Base-by-base conservation (phyloP, 2,888 invertebrate species). In the Glaucopsyche alexis region DNA sequence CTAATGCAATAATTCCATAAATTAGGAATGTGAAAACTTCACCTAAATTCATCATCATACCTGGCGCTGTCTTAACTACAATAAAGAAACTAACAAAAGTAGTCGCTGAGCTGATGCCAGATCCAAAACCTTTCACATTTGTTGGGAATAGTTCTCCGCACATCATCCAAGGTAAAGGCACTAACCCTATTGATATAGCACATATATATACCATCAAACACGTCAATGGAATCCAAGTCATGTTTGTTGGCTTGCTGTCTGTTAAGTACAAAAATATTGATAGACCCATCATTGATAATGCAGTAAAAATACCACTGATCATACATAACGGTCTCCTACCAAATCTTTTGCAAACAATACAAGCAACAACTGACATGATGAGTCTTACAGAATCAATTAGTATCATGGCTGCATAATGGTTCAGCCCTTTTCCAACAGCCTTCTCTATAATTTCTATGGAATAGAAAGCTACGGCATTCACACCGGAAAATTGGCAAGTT, bases 101-200 rank as follows among this genome's bases (percentile, higher is more conserved):
- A 47, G 94, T 93, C n/a, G 94, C 94, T 0, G 95, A 94, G 71
- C 95, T 94, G 11, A 95, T 89, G 0, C 96, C 96, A 0, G 96
- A 95, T 0, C 96, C 96, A 0, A 95, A 81, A 0, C 95, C 96
- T 49, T 95, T 89, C 0, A 94, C 93, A 74, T 90, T 93, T 1
- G 94, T 93, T 0, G 96, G 94, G 80, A 96, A 96, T 0, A 96
- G 89, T 85, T 96, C 96, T 0, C 96, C 96, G 77, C 95, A 95
- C 94, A 96, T 94, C 47, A 95, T 94, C 95, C 96, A 96, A 0
- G 96, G 96, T 71, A 96, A 81, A 0, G 96, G 95, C 13, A 95
- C 93, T 19, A 95, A 81, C 0, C 96, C 95, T 72, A 95, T 88
- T 1, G 94, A 93, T 70, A 95, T 91, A 71, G 94, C 94, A 65